Evolutionary conservation across 2,113 vertebrate species (phyloP).

Genomic region (Dunckerocampus dactyliophorus): DNA sequence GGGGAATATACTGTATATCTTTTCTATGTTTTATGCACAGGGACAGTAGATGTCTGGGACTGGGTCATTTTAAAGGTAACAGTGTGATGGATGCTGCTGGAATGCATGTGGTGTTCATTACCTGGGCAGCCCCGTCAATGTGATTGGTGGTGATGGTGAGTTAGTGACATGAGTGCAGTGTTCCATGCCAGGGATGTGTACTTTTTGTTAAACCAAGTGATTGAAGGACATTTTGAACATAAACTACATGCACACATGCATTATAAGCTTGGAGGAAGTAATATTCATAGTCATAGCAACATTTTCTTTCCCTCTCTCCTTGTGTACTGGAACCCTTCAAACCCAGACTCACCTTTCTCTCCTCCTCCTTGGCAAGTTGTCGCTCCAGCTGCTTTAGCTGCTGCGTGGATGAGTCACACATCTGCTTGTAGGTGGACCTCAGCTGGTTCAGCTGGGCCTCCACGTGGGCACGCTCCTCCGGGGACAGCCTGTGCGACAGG

Average conservation of each 20-base stretch:
- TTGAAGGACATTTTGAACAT: slow-evolving; percentile 53
- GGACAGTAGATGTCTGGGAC: too few relatives aligned
- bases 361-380: slow-evolving; percentile 86
- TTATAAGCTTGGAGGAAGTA: slow-evolving; percentile 36
- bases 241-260: slow-evolving; percentile 27
- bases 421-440: slow-evolving; percentile 80
- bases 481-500: slow-evolving; percentile 76
- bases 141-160: slow-evolving; percentile 40
- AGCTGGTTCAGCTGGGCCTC: slow-evolving; percentile 78
- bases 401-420: slow-evolving; percentile 80
- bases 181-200: slow-evolving; percentile 63
- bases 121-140: slow-evolving; percentile 62
- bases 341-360: slow-evolving; percentile 92
- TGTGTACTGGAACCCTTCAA: background rate
- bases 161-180: slow-evolving; percentile 54
- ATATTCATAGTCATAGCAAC: slow-evolving; percentile 18
- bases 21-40: too few relatives aligned
- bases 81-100: slow-evolving; percentile 6
- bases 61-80: too few relatives aligned
- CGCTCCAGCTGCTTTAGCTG: slow-evolving; percentile 90
- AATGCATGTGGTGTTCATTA: slow-evolving; percentile 30
- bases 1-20: too few relatives aligned
- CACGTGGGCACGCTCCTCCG: slow-evolving; percentile 81
- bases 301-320: slow-evolving; percentile 1
- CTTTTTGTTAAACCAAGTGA: background rate